Evolutionary conservation across 2,888 invertebrate species (phyloP), one percentile per base, ranked within the genome.

Genomic region (Platypus cylindrus): DNA sequence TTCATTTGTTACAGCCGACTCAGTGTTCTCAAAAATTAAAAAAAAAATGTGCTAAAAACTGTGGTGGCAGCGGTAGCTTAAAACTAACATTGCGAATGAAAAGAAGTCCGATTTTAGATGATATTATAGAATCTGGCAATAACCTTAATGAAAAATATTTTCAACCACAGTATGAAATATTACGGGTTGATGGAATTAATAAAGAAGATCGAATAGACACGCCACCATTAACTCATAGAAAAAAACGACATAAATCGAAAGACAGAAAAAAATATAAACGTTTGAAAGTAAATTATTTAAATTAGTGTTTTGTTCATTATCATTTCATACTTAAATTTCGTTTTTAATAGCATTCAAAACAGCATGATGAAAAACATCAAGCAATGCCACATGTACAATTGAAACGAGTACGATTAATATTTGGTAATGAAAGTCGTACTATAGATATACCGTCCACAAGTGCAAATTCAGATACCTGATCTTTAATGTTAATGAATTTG

Each of bases 341-440:
- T n/a, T 24, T n/a, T 24, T 12, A 12, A 24, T 9, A 27, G 27
- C n/a, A n/a, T n/a, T n/a, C n/a, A n/a, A n/a, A n/a, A n/a, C 46
- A 53, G 38, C 45, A 45, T 22, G 35, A 36, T 20, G 44, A 47
- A 26, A 68, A 66, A 48, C 27, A 32, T 12, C 36, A 32, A 25
- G 65, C 65, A 43, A 60, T 66, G 55, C 64, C 64, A 58, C 70
- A 71, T 46, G 69, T 75, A 52, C 79, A 78, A 32, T 79, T 81
- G 73, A 90, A 89, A 64, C 74, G 89, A 54, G 68, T 90, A 58
- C 74, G 84, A 55, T 68, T 90, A 54, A 86, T 85, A 53, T 81
- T 89, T 54, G 87, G 89, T 49, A 85, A 86, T 60, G 89, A 89
- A 62, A 81, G 83, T 55, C 81, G 78, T 56, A 86, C 84, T 56